Conservation (phyloP, 2,888 invertebrate genomes). For the Cephus runcator region DNA sequence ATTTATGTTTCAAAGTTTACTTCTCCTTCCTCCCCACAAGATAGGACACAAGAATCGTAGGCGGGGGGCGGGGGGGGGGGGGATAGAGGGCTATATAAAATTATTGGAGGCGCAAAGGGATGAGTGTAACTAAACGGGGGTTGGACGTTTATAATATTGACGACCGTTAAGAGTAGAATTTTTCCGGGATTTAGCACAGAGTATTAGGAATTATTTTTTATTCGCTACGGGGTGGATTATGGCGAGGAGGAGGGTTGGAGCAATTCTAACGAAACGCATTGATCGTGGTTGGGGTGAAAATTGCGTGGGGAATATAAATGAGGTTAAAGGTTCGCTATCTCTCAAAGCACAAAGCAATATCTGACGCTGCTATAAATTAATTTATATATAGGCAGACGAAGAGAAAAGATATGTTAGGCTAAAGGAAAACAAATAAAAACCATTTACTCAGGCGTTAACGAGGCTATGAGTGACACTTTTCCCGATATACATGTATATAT, state of each 20-base stretch:
- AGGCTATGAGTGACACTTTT: neutral
- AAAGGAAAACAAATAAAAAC: neutral
- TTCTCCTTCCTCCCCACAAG: neutral
- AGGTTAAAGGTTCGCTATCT: neutral
- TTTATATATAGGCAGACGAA: neutral
- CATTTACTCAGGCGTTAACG: neutral
- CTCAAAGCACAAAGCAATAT: neutral
- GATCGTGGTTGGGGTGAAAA: neutral
- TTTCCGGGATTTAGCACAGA: neutral
- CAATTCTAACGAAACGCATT: neutral
- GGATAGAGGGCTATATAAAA: neutral
- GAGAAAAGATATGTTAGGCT: neutral
- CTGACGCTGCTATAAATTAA: neutral
- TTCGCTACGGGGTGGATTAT: neutral
- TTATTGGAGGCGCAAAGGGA: neutral
- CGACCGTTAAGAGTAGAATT: neutral
- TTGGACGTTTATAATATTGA: neutral
- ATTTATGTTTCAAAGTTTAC: neutral
- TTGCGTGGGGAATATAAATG: neutral
- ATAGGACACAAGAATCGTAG: neutral
- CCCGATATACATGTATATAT: neutral
- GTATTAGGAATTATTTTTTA: neutral
- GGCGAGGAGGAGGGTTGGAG: neutral
- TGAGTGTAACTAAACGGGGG: neutral
- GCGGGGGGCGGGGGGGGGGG: no score